phyloP scores from a whole-genome alignment of 2,797 vertebrate genomes.

The Sebastes trivittatus region DNA sequence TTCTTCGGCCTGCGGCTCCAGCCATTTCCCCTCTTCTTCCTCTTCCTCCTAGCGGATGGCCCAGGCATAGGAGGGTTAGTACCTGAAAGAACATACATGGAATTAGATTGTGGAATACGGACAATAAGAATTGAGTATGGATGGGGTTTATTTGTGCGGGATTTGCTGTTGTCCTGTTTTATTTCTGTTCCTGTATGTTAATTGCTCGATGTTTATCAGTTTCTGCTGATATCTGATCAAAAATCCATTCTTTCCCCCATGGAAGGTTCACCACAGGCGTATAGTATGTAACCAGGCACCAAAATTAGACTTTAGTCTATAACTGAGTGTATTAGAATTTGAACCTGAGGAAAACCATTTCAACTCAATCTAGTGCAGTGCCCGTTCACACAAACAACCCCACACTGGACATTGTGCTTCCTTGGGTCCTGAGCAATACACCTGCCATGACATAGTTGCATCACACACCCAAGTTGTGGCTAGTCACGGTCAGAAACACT shows the following conservation, averaged over 20 bases:
- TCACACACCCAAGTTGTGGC: background rate
- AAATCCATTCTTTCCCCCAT: background rate
- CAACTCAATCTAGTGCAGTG: background rate
- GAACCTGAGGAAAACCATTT: background rate
- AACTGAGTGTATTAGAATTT: background rate
- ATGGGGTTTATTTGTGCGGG: background rate
- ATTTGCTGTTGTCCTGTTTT: background rate
- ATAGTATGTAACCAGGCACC: background rate
- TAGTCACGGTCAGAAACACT: background rate
- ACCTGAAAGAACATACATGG: constrained; percentile 58
- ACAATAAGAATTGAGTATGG: background rate
- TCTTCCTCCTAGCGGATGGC: constrained; percentile 56
- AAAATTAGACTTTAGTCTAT: background rate
- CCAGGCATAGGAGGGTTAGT: constrained; percentile 60
- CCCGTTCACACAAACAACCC: too few species aligned
- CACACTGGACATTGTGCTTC: too few species aligned
- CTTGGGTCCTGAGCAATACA: too few species aligned
- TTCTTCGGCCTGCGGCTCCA: constrained; percentile 74
- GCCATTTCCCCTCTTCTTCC: constrained; percentile 76
- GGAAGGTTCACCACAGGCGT: background rate
- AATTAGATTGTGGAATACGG: background rate
- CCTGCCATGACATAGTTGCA: too few species aligned
- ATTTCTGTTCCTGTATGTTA: background rate
- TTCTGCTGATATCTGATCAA: background rate
- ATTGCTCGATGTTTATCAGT: background rate